Conservation (phyloP, 2,888 invertebrate genomes). For the Cantharis nigra region DNA sequence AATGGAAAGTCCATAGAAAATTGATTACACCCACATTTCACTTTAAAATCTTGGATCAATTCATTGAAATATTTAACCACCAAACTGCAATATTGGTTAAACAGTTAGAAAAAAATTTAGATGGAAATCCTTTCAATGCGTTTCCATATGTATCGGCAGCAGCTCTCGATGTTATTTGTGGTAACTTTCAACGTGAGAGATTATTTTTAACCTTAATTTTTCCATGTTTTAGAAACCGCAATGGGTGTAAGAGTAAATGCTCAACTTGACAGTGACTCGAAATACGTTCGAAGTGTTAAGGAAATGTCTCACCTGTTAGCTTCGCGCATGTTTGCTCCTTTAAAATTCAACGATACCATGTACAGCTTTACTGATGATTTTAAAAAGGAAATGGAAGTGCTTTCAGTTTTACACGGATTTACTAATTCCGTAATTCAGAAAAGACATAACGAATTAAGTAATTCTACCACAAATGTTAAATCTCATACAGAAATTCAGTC, state of each 20-base stretch:
- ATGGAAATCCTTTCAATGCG: constrained; percentile 60
- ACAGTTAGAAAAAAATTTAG: constrained; percentile 55
- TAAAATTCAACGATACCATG: constrained; percentile 57
- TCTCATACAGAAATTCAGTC: constrained; percentile 55
- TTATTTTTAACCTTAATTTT: neutral
- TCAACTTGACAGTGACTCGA: constrained; percentile 68
- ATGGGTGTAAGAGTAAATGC: constrained; percentile 81
- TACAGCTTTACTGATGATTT: constrained; percentile 65
- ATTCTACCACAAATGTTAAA: constrained; percentile 50
- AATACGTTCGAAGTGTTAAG: constrained; percentile 74
- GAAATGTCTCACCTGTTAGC: constrained; percentile 49
- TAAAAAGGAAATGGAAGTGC: constrained; percentile 57
- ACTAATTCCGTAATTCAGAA: constrained; percentile 62
- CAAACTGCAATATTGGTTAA: constrained; percentile 63
- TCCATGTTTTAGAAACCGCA: constrained; percentile 69
- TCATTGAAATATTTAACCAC: constrained; percentile 70
- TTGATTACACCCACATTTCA: constrained; percentile 79
- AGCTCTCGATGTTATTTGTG: constrained; percentile 66
- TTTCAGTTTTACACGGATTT: constrained; percentile 59
- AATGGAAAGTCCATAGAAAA: constrained; percentile 71
- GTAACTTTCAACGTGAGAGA: constrained; percentile 44
- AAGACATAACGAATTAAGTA: constrained; percentile 47
- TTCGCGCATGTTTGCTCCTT: constrained; percentile 48
- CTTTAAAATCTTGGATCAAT: constrained; percentile 75
- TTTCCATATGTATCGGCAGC: constrained; percentile 65